A percentile compares a stretch with the other conserved stretches of the same genome.
Conservation (phyloP, 2,797 vertebrate genomes). For the Meda fulgida region DNA sequence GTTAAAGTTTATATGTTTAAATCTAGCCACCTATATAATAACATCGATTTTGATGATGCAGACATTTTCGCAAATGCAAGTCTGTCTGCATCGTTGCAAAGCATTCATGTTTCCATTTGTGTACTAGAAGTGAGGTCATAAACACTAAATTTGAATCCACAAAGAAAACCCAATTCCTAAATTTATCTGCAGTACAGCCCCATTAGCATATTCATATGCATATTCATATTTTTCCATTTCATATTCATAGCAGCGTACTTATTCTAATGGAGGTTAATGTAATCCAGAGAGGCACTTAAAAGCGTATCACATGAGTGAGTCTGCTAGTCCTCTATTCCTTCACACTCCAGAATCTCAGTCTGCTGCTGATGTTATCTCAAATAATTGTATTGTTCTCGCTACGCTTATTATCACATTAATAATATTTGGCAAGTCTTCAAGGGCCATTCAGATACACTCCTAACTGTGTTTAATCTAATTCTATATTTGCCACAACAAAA, state of each 20-base stretch:
- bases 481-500: constrained; percentile 20
- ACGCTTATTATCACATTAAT: constrained; percentile 30
- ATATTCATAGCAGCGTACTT: constrained; percentile 41
- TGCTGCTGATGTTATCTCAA: constrained; percentile 44
- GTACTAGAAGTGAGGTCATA: constrained; percentile 15
- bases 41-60: not conserved
- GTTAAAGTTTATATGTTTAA: not conserved
- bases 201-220: constrained; percentile 40
- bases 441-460: constrained; percentile 22
- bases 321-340: constrained; percentile 40
- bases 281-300: constrained; percentile 47
- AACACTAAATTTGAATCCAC: constrained; percentile 5
- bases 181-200: constrained; percentile 24
- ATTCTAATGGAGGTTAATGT: constrained; percentile 54
- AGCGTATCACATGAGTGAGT: constrained; percentile 38
- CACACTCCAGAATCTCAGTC: constrained; percentile 37
- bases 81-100: not conserved
- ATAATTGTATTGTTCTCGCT: constrained; percentile 41
- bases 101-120: not conserved
- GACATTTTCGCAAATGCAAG: not conserved
- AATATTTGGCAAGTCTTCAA: constrained; percentile 38
- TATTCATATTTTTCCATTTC: constrained; percentile 36
- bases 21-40: not conserved
- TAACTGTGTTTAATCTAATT: constrained; percentile 37
- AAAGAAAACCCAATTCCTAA: constrained; percentile 22